Evolutionary conservation across 2,797 vertebrate species (phyloP).

Genomic region (Sorex maritimensis): DNA sequence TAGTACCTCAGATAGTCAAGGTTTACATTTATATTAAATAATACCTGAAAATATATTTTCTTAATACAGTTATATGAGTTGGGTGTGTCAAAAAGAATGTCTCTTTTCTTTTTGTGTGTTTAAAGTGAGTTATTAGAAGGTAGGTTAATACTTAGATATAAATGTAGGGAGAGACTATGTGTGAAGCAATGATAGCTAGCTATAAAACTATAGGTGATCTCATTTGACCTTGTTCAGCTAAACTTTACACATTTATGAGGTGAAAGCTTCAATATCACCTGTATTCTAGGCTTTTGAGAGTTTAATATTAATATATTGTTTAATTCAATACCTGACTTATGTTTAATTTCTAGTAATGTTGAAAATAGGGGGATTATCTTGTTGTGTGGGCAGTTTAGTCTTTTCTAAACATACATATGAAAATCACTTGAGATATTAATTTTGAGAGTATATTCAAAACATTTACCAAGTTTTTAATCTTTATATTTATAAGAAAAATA

Average conservation of each 20-base stretch:
- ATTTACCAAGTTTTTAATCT: background rate
- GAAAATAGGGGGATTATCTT: background rate
- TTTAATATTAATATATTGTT: conserved; percentile 24
- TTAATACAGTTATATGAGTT: background rate
- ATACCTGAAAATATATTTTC: background rate
- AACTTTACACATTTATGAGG: background rate
- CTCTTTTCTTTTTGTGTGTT: too few relatives aligned
- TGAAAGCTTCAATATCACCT: background rate
- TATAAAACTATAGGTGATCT: background rate
- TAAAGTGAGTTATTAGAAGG: too few relatives aligned
- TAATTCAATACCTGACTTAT: background rate
- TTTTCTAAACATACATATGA: background rate
- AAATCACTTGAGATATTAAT: background rate
- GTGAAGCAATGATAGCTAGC: background rate
- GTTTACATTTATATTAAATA: background rate
- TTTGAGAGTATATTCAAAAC: background rate
- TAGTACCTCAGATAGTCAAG: background rate
- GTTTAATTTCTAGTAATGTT: background rate
- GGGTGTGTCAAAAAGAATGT: background rate
- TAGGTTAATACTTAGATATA: background rate
- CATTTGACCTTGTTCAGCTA: background rate
- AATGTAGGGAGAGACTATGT: background rate
- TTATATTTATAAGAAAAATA: conserved; percentile 49
- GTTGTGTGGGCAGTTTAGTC: background rate
- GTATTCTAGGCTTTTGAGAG: background rate